A percentile compares a stretch with the other conserved stretches of the same genome.
phyloP scores from a whole-genome alignment of 1,140 invertebrate genomes.

The Zaprionus ghesquierei region DNA sequence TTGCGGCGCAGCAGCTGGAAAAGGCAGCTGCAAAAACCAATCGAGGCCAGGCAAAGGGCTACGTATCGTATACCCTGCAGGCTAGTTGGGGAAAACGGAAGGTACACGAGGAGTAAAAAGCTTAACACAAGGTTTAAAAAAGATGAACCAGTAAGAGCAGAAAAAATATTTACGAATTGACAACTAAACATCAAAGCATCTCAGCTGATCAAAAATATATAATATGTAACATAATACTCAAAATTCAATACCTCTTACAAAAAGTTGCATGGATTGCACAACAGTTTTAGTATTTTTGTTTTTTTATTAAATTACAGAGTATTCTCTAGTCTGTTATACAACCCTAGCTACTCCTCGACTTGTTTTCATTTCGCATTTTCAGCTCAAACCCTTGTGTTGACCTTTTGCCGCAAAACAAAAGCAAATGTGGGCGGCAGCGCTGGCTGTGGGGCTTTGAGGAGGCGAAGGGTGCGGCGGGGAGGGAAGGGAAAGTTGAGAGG shows the following conservation, averaged over 20 bases:
- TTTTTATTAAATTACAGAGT: not conserved
- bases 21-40: conserved; percentile 29
- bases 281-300: too few species aligned
- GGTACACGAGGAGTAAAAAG: too few species aligned
- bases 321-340: not conserved
- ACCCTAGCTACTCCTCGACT: not conserved
- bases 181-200: too few species aligned
- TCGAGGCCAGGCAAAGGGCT: conserved; percentile 7
- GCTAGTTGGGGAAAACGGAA: not conserved
- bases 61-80: not conserved
- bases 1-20: conserved; percentile 23
- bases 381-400: conserved; percentile 14
- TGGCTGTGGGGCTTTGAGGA: not conserved
- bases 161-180: too few species aligned
- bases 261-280: too few species aligned
- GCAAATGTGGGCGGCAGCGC: not conserved
- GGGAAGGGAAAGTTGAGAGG: too few species aligned
- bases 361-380: conserved; percentile 24
- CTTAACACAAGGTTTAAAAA: too few species aligned
- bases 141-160: too few species aligned
- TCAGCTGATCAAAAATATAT: too few species aligned
- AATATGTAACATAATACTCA: too few species aligned
- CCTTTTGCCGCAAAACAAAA: conserved; percentile 18
- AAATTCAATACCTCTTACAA: too few species aligned
- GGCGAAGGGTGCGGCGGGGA: not conserved